These are phyloP conservation scores for Varanus salvator DNA, from an alignment of 2,113 vertebrate species.

Conservation along the genomic window DNA sequence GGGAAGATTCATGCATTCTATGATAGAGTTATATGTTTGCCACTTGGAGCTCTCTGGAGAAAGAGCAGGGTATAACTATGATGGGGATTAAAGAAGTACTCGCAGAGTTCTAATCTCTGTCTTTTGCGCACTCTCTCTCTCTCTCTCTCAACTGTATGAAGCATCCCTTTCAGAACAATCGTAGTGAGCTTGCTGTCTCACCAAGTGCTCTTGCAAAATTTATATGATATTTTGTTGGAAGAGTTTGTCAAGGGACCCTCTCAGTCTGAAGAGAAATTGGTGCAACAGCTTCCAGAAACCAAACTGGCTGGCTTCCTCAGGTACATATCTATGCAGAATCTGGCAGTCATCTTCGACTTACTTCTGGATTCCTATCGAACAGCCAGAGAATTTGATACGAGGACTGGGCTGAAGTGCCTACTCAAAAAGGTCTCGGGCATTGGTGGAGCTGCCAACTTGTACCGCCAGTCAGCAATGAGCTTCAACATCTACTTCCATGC, in stretches of 20 bases:
- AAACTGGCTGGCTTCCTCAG: slow-evolving; percentile 90
- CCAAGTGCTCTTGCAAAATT: slow-evolving; percentile 96
- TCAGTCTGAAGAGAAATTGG: slow-evolving; percentile 82
- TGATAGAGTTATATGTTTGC: background rate
- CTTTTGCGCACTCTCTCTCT: slow-evolving; percentile 16
- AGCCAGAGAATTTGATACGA: slow-evolving; percentile 93
- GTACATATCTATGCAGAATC: slow-evolving; percentile 96
- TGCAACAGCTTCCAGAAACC: slow-evolving; percentile 79
- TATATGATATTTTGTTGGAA: slow-evolving; percentile 93
- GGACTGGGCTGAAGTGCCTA: slow-evolving; percentile 94
- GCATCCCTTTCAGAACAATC: slow-evolving; percentile 95
- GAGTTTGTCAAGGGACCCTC: slow-evolving; percentile 91
- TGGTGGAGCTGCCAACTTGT: slow-evolving; percentile 92
- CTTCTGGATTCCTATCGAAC: slow-evolving; percentile 96
- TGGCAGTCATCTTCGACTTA: slow-evolving; percentile 96
- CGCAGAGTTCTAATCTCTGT: slow-evolving; percentile 2
- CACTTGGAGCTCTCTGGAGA: background rate
- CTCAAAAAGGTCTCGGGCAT: slow-evolving; percentile 97
- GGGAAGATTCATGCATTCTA: background rate
- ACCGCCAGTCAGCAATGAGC: slow-evolving; percentile 97
- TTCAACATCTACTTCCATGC: slow-evolving; percentile 97
- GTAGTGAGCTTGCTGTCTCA: slow-evolving; percentile 97
- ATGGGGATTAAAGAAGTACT: background rate
- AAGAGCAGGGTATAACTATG: background rate
- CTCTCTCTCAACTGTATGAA: slow-evolving; percentile 66